Evolutionary conservation across 2,888 invertebrate species (phyloP).

Genomic region (Lordiphosa fenestrarum): DNA sequence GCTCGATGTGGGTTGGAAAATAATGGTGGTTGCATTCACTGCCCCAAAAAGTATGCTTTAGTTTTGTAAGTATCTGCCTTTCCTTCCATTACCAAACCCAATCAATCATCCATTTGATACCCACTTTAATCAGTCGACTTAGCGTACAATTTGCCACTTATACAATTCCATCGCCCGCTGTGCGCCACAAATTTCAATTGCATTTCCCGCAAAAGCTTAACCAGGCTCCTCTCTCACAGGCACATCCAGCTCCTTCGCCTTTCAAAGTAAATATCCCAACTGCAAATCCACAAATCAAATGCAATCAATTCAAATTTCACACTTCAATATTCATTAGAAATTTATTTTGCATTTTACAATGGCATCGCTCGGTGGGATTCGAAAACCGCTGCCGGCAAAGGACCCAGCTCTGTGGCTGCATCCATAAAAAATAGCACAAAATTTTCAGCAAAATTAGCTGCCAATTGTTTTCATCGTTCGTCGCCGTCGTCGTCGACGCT

Average conservation of each 20-base stretch:
- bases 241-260: background rate
- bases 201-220: slow-evolving; percentile 14
- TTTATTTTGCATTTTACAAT: slow-evolving; percentile 64
- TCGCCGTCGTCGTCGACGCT: slow-evolving; percentile 26
- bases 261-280: slow-evolving; percentile 54
- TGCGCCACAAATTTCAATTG: slow-evolving; percentile 9
- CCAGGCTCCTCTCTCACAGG: slow-evolving; percentile 6
- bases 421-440: slow-evolving; percentile 48
- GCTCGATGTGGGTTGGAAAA: too few relatives aligned
- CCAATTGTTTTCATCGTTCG: slow-evolving; percentile 62
- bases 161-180: slow-evolving; percentile 2
- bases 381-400: slow-evolving; percentile 26
- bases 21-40: too few relatives aligned
- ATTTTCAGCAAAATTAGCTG: slow-evolving; percentile 71
- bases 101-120: slow-evolving; percentile 1
- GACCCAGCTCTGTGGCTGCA: slow-evolving; percentile 30
- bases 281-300: slow-evolving; percentile 68
- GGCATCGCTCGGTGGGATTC: slow-evolving; percentile 22
- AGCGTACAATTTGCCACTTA: background rate
- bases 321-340: slow-evolving; percentile 73
- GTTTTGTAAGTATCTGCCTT: background rate
- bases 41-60: background rate
- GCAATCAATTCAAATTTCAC: slow-evolving; percentile 72
- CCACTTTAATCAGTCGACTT: slow-evolving; percentile 3
- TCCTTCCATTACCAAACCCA: background rate